Conservation (phyloP, 2,888 invertebrate species). For the Trachelus troglodyta region DNA sequence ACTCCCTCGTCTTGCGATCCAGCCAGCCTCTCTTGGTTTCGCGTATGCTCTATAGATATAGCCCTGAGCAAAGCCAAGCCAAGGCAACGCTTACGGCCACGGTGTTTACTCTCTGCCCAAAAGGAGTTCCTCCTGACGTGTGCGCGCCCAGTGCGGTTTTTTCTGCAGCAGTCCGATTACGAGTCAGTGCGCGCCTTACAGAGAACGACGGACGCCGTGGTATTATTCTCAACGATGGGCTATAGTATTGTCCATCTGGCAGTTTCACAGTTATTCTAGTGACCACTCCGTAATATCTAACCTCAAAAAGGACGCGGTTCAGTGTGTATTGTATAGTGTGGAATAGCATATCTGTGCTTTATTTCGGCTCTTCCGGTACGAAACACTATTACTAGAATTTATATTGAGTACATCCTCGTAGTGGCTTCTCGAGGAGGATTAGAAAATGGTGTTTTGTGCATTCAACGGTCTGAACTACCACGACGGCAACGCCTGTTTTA, state of each 20-base stretch:
- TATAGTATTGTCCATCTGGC: background rate
- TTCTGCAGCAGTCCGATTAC: background rate
- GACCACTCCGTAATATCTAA: background rate
- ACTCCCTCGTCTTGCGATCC: background rate
- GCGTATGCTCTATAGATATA: background rate
- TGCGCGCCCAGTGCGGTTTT: background rate
- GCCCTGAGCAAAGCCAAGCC: background rate
- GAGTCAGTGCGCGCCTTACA: background rate
- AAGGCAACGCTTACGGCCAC: background rate
- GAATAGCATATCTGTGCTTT: background rate
- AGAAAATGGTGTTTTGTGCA: background rate
- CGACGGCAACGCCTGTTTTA: slow-evolving; percentile 20
- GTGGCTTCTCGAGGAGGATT: background rate
- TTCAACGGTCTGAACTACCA: background rate
- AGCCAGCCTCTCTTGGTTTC: background rate
- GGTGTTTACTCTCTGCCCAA: background rate
- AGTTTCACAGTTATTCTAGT: background rate
- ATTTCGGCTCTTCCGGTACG: background rate
- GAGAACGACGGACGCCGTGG: background rate
- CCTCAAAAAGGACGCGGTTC: background rate
- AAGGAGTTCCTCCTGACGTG: background rate
- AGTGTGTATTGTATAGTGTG: background rate
- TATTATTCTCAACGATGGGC: background rate
- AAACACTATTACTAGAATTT: background rate
- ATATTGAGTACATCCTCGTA: background rate